Percentiles rank a stretch among this genome's conserved stretches.
Conservation (phyloP, 2,797 vertebrate species). For the Salmo trutta region DNA sequence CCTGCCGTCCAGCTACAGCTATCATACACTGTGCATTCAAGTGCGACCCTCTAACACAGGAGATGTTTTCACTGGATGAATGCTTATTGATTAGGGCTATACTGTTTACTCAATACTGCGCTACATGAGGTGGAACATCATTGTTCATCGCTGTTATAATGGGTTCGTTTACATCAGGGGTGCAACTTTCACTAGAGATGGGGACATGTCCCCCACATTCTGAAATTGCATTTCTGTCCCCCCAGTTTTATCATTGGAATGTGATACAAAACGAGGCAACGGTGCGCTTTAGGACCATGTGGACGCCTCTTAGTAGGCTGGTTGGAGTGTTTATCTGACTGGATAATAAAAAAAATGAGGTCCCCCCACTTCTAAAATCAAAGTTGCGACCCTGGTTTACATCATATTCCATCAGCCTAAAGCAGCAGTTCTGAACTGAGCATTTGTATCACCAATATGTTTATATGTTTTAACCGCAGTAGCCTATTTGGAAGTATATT, state of each 20-base stretch:
- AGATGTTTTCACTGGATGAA: not conserved
- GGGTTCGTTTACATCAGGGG: not conserved
- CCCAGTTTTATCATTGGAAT: too few relatives aligned
- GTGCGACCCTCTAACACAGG: too few relatives aligned
- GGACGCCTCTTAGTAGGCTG: too few relatives aligned
- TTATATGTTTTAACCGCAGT: not conserved
- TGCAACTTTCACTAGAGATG: too few relatives aligned
- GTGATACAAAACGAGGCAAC: too few relatives aligned
- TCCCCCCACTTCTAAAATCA: too few relatives aligned
- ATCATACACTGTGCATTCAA: not conserved
- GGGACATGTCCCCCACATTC: too few relatives aligned
- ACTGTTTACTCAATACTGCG: not conserved
- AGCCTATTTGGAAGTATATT: not conserved
- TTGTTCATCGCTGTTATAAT: not conserved
- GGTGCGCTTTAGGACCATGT: too few relatives aligned
- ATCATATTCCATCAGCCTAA: not conserved
- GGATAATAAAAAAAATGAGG: too few relatives aligned
- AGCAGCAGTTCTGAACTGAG: not conserved
- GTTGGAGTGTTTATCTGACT: too few relatives aligned
- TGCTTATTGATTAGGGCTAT: slow-evolving; percentile 8
- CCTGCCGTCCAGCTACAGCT: not conserved
- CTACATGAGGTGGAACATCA: not conserved
- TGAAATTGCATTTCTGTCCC: too few relatives aligned
- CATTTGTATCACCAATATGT: slow-evolving; percentile 11
- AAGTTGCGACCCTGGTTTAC: too few relatives aligned